Evolutionary conservation across 2,113 vertebrate species (phyloP).

Genomic region (Vicugna pacos): DNA sequence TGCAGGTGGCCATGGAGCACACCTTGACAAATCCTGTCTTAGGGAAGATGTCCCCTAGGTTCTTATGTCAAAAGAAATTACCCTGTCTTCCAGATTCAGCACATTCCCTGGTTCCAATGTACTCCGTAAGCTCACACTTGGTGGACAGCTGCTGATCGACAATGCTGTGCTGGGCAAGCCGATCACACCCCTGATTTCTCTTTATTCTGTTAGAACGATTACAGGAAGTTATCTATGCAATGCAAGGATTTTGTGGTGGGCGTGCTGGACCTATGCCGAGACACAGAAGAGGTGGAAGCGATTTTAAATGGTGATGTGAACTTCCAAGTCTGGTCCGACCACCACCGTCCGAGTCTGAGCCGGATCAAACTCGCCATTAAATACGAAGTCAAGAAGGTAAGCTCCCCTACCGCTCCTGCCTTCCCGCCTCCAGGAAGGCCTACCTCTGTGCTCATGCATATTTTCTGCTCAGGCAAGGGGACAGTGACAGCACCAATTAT

Average conservation of each 20-base stretch:
- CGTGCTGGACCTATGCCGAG: conserved; percentile 96
- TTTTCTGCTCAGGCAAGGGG: background rate
- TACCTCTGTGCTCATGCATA: background rate
- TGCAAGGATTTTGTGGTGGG: conserved; percentile 99
- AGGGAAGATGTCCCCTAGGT: background rate
- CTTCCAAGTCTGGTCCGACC: conserved; percentile 90
- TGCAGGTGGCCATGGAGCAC: background rate
- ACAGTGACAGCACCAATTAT: background rate
- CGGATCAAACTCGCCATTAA: conserved; percentile 97
- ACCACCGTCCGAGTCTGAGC: conserved; percentile 95
- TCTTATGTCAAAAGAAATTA: background rate
- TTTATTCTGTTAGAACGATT: conserved; percentile 92
- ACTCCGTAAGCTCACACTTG: background rate
- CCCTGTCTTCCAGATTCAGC: background rate
- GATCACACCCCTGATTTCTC: conserved; percentile 54
- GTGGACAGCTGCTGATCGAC: background rate
- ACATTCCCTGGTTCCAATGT: background rate
- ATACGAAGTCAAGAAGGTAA: conserved; percentile 99
- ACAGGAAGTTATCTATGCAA: conserved; percentile 99
- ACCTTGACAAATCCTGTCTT: background rate
- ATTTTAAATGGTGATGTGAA: conserved; percentile 97
- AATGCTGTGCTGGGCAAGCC: conserved; percentile 33
- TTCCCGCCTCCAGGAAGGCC: background rate
- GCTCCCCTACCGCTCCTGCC: background rate
- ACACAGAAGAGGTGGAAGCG: conserved; percentile 98